Evolutionary conservation across 2,113 vertebrate genomes (phyloP), one percentile per base, ranked within the genome.

Genomic region (Gallinago paraguaiae): DNA sequence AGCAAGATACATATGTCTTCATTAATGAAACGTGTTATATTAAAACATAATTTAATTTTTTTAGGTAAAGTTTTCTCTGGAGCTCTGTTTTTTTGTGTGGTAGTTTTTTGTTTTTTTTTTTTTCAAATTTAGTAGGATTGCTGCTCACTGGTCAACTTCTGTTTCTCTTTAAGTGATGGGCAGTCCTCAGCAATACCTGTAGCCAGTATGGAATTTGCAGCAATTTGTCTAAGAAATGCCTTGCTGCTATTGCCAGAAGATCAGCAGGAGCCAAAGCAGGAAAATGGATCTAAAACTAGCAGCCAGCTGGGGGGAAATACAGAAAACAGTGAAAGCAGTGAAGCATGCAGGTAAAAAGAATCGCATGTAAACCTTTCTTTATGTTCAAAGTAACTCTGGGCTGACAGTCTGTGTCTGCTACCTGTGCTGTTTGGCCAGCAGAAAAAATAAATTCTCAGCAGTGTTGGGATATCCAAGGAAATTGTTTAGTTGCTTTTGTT

Each of bases 141-240:
- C 13, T 92, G 50, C 22, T 94, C 69, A 61, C 23, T 89, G 28
- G 11, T 70, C 94, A 88, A 48, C 10, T 92, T 92, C 71, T 94
- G 7, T 96, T 46, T 95, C 69, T 95, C 69, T 97, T 88, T 45
- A 97, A 99, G 99, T 84, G 99, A 99, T 80, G 99, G 99, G 25
- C 99, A 99, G 93, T 99, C 99, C 24, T 99, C 99, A 45, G 99
- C 99, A 82, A 99, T 99, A 91, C 99, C 99, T 57, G 99, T 99
- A 89, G 99, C 99, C 92, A 99, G 99, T 84, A 99, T 99, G 99
- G 99, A 99, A 97, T 99, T 99, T 97, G 99, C 99, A 76, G 99
- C 99, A 0, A 99, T 99, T 96, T 99, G 99, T 92, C 98, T 99
- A 95, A 98, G 99, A 97, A 99, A 99, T 48, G 99, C 99, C 56